Conservation (phyloP, 2,113 vertebrate genomes). For the Chaetura pelagica region DNA sequence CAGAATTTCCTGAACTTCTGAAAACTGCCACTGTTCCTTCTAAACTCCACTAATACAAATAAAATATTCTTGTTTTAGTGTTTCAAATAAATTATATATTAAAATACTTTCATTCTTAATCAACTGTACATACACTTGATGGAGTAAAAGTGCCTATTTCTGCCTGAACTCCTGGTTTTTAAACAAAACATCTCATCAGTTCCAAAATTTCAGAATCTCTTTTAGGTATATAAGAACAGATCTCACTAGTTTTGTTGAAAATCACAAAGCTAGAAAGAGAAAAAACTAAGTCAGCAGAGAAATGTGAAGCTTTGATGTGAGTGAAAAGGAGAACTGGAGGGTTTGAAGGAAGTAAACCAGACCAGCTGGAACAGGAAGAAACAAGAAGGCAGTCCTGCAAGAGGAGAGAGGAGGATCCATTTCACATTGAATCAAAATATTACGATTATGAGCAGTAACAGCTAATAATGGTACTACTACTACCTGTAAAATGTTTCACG, state of each 20-base stretch:
- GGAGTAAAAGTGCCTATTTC: background rate
- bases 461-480: background rate
- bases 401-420: background rate
- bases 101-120: background rate
- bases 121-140: background rate
- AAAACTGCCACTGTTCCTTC: background rate
- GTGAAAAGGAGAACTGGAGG: background rate
- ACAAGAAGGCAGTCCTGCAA: background rate
- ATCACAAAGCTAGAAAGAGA: background rate
- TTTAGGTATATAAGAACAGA: background rate
- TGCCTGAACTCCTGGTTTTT: background rate
- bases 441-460: background rate
- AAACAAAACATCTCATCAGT: background rate
- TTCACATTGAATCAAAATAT: background rate
- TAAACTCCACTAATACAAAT: background rate
- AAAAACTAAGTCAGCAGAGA: background rate
- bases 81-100: background rate
- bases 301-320: background rate
- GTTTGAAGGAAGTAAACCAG: conserved; percentile 5
- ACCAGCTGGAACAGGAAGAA: background rate
- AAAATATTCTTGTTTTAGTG: background rate
- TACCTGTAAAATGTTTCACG: background rate
- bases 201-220: conserved; percentile 23
- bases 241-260: conserved; percentile 11
- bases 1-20: background rate